Base-by-base conservation (phyloP, 1,140 invertebrate species). In the Periplaneta americana region DNA sequence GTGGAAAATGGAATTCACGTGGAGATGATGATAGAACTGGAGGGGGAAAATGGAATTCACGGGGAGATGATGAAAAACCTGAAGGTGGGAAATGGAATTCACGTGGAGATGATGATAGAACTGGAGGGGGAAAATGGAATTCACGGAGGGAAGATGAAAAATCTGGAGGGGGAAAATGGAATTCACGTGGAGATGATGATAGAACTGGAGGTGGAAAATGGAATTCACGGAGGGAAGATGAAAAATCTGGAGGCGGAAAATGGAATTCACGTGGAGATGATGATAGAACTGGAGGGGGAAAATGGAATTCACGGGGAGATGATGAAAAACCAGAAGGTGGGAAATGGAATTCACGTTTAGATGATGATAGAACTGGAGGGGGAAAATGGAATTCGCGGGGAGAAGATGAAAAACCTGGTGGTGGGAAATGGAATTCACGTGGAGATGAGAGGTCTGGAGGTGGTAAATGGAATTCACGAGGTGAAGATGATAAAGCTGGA, bases 181-280 rank as follows among this genome's bases (percentile, higher is more conserved):
- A 35, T 48, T 18, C 32, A 36, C 11, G 33, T 22, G 33, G 57
- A 34, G 81, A 75, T 74, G 80, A 77, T 32, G 74, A 66, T 39
- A 81, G 78, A 17, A 84, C 75, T 75, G 81, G 83, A 37, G 82
- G 17, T 18, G 82, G 85, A 75, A 78, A 81, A 32, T 80, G 57
- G 18, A 82, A 83, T n/a, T n/a, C n/a, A 13, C 81, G 84, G 80
- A 83, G 79, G 17, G 86, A 82, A 75, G 84, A 83, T 57, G 83
- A 18, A 83, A 80, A 57, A 6, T 75, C 32, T 22, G 78, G 81
- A n/a, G 76, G 17, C 35, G 80, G 82, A 77, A 34, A 84, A 78
- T 74, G 34, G 57, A n/a, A n/a, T n/a, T n/a, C n/a, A n/a, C 8
- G 82, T 76, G 82, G 48, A 74, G 31, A 84, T 80, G 78, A 75